phyloP scores from a whole-genome alignment of 2,888 invertebrate species.

The Euplexia lucipara region DNA sequence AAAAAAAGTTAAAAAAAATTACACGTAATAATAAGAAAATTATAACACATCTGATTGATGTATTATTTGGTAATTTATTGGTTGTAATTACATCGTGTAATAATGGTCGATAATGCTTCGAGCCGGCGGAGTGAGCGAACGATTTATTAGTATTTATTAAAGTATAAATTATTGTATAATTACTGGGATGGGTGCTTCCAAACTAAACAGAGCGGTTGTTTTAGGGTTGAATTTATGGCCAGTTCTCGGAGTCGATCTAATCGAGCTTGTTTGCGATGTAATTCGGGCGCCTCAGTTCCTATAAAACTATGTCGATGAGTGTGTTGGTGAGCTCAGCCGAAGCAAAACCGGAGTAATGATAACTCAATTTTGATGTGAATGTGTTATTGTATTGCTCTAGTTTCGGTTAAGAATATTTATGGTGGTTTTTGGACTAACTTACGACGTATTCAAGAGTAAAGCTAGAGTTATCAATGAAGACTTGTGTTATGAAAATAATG shows the following conservation, averaged over 20 bases:
- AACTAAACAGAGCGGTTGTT: constrained; percentile 89
- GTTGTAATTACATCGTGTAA: constrained; percentile 90
- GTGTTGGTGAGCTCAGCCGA: constrained; percentile 54
- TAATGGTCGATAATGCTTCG: constrained; percentile 87
- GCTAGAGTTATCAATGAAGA: constrained; percentile 38
- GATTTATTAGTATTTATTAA: constrained; percentile 91
- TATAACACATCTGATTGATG: constrained; percentile 91
- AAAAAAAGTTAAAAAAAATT: constrained; percentile 81
- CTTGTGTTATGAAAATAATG: constrained; percentile 18
- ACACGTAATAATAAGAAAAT: constrained; percentile 83
- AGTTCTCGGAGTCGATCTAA: constrained; percentile 86
- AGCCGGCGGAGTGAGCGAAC: constrained; percentile 78
- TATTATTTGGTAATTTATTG: constrained; percentile 91
- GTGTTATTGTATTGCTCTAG: constrained; percentile 66
- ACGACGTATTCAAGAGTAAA: constrained; percentile 25
- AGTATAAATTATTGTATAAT: constrained; percentile 91
- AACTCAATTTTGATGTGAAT: constrained; percentile 68
- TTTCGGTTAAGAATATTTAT: constrained; percentile 64
- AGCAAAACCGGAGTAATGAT: constrained; percentile 62
- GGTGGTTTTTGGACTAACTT: constrained; percentile 61
- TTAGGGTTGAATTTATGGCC: constrained; percentile 88
- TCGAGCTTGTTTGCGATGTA: constrained; percentile 79
- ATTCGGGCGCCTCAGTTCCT: constrained; percentile 68
- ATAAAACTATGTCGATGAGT: constrained; percentile 66
- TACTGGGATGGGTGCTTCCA: constrained; percentile 88